Evolutionary conservation across 2,797 vertebrate genomes (phyloP).

Genomic region (Scolopax rusticola): DNA sequence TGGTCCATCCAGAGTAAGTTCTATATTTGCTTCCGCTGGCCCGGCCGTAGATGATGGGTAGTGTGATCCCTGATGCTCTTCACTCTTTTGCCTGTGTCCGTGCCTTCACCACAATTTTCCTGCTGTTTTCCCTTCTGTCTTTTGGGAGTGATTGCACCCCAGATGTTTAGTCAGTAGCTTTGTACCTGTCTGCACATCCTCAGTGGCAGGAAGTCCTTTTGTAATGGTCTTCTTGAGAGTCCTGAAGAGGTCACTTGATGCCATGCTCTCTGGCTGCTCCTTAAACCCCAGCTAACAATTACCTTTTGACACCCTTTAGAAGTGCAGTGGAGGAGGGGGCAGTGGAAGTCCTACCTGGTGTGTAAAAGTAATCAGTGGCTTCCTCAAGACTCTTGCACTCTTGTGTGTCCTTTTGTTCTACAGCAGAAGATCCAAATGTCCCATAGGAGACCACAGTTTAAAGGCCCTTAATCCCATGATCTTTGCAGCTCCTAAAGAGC

Average conservation of each 20-base stretch:
- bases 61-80: neutral
- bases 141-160: neutral
- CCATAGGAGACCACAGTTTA: neutral
- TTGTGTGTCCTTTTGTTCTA: neutral
- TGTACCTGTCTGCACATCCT: neutral
- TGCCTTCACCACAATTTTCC: neutral
- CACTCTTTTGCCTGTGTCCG: neutral
- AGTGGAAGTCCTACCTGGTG: neutral
- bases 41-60: neutral
- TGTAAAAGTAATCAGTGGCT: neutral
- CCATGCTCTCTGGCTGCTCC: neutral
- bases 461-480: neutral
- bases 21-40: neutral
- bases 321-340: neutral
- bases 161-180: neutral
- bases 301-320: neutral
- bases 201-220: neutral
- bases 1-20: neutral
- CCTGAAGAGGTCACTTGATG: neutral
- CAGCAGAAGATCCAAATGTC: neutral
- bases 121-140: neutral
- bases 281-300: neutral
- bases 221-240: neutral
- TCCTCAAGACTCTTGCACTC: neutral
- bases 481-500: neutral